Conservation (phyloP, 2,113 vertebrate genomes). For the Sinocyclocheilus rhinocerous region DNA sequence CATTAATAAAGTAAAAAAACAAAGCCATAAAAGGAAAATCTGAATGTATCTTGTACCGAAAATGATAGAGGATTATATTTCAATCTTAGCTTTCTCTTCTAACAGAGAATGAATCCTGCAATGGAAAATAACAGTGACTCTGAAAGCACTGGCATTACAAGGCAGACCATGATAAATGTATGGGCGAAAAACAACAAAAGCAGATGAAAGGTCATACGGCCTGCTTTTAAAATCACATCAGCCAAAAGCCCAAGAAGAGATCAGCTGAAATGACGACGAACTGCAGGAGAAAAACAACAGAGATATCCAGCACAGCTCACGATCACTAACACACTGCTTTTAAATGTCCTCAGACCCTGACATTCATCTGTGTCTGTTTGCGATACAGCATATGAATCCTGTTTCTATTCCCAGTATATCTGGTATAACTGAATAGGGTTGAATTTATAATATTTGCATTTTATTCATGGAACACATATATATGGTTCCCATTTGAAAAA, state of each 20-base stretch:
- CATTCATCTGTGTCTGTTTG: neutral
- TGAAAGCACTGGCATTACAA: neutral
- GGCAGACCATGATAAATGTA: neutral
- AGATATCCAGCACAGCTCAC: neutral
- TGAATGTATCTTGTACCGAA: neutral
- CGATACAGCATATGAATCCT: neutral
- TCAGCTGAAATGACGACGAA: conserved; percentile 10
- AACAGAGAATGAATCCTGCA: neutral
- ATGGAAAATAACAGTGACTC: neutral
- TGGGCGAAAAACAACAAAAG: conserved; percentile 10
- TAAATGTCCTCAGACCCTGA: neutral
- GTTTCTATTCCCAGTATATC: neutral
- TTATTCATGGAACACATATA: neutral
- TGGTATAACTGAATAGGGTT: neutral
- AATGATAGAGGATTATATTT: neutral
- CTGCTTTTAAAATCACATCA: conserved; percentile 15
- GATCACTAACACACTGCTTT: neutral
- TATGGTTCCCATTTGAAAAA: no score
- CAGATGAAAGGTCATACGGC: conserved; percentile 12
- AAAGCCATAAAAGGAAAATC: neutral
- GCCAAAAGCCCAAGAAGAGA: neutral
- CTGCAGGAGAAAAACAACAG: neutral
- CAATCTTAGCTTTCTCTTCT: neutral
- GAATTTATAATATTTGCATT: neutral
- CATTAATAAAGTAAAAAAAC: neutral